Percentiles rank a stretch among this genome's conserved stretches.
Conservation (phyloP, 2,797 vertebrate genomes). For the Epinephelus awoara region DNA sequence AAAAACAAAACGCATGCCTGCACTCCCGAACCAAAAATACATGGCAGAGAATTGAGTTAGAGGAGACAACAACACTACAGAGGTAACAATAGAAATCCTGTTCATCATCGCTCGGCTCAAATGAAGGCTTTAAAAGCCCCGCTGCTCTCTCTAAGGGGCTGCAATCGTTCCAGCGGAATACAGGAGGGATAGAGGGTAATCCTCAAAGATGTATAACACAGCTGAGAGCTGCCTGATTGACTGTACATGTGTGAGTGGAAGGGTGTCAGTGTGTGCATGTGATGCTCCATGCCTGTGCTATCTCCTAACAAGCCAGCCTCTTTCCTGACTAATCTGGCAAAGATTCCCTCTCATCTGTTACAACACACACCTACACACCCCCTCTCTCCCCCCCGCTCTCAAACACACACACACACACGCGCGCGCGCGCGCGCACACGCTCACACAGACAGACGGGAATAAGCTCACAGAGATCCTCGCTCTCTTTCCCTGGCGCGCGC, state of each 20-base stretch:
- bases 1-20: conserved; percentile 16
- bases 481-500: conserved; percentile 37
- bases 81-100: conserved; percentile 80
- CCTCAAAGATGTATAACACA: conserved; percentile 84
- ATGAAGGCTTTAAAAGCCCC: conserved; percentile 81
- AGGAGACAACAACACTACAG: conserved; percentile 64
- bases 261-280: conserved; percentile 62
- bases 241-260: conserved; percentile 59
- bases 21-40: conserved; percentile 70
- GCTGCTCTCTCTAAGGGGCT: conserved; percentile 83
- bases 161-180: conserved; percentile 80
- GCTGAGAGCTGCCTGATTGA: conserved; percentile 65
- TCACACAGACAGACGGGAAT: conserved; percentile 24
- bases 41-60: conserved; percentile 67
- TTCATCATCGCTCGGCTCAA: conserved; percentile 86
- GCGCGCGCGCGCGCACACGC: conserved; percentile 38
- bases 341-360: conserved; percentile 83
- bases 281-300: conserved; percentile 84
- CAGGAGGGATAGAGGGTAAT: conserved; percentile 81
- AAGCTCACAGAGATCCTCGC: conserved; percentile 40
- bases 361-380: conserved; percentile 75
- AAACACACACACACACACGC: conserved; percentile 34
- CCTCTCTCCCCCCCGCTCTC: conserved; percentile 24
- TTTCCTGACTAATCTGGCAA: conserved; percentile 83
- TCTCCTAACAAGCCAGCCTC: conserved; percentile 86